Percentiles rank a stretch among this genome's conserved stretches.
Evolutionary conservation across 1,140 invertebrate species (phyloP).

Genomic region (Drosophila repleta): DNA sequence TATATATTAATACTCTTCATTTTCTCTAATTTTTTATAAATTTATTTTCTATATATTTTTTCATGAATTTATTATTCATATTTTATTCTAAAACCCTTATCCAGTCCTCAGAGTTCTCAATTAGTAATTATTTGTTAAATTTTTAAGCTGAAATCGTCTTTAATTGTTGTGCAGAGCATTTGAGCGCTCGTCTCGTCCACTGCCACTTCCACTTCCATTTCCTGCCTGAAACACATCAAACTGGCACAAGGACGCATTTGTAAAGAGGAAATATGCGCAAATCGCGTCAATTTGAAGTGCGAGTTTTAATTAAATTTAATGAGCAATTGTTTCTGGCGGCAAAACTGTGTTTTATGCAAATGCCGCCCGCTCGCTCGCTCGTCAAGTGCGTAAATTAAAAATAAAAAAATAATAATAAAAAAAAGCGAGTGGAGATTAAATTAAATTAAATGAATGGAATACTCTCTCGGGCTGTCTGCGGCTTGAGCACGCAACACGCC

Average conservation of each 20-base stretch:
- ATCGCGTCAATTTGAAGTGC: slow-evolving; percentile 38
- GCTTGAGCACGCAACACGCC: slow-evolving; percentile 18
- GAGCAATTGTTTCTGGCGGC: slow-evolving; percentile 45
- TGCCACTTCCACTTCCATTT: neutral
- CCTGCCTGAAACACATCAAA: neutral
- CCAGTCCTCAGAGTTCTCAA: too few relatives aligned
- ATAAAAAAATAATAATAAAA: slow-evolving; percentile 8
- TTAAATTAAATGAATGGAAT: slow-evolving; percentile 7
- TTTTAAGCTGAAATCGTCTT: neutral
- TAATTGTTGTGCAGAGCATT: neutral
- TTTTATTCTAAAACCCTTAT: too few relatives aligned
- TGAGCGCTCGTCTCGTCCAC: neutral
- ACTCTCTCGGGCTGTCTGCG: slow-evolving; percentile 2
- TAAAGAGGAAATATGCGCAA: slow-evolving; percentile 10
- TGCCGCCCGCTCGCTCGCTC: slow-evolving; percentile 1
- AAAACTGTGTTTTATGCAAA: slow-evolving; percentile 43
- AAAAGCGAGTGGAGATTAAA: neutral
- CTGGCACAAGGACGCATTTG: slow-evolving; percentile 13
- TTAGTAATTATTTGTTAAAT: too few relatives aligned
- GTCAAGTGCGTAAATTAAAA: slow-evolving; percentile 45
- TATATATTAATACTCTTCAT: too few relatives aligned
- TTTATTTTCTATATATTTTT: too few relatives aligned
- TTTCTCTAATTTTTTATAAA: too few relatives aligned
- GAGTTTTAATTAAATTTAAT: slow-evolving; percentile 66
- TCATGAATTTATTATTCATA: too few relatives aligned